Base-by-base conservation (phyloP, 2,888 invertebrate species). In the Zele albiditarsus region DNA sequence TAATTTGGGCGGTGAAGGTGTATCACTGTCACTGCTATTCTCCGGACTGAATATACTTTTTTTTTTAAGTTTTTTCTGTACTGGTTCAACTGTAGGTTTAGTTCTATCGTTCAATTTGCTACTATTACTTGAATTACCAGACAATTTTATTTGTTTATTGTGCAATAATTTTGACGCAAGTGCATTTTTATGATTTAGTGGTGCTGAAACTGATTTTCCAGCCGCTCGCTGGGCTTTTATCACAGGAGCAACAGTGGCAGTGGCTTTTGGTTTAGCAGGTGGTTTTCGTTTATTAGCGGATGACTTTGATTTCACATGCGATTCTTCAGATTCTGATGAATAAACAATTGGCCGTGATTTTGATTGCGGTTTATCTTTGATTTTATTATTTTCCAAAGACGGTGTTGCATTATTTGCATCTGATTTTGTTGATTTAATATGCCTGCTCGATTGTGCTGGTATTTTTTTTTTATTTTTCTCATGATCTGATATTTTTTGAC, bases 21-120 rank as follows among this genome's bases (percentile, higher is more conserved):
- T 87, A 76, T 92, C 91, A 79, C 93, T 93, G 82, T 93, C 93
- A n/a, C 93, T 93, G 79, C 93, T 93, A 80, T 95, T 95, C 81
- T 95, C 95, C 0, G 95, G 95, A 71, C 95, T 95, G 84, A 95
- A 95, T 84, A 95, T 95, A 84, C 95, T 95, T 86, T 94, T 95
- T 87, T 94, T 94, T 84, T 94, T 94, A 60, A 86, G 79, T 81
- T 90, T 90, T 67, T 90, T 89, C 74, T 85, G 88, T 4, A 82
- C 85, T 57, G 87, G 87, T 74, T 88, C 88, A 14, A 79, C 71
- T 10, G 63, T 2, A 1, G 49, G 80, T 74, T 63, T 63, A 3
- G 78, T 42, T 76, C 82, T 82, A 23, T 83, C 82, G 3, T 71
- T 49, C 10, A 73, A 20, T 71, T 82, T 82, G 8, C 66, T 60